Evolutionary conservation across 1,140 invertebrate genomes (phyloP).

Genomic region (Eriocheir sinensis): DNA sequence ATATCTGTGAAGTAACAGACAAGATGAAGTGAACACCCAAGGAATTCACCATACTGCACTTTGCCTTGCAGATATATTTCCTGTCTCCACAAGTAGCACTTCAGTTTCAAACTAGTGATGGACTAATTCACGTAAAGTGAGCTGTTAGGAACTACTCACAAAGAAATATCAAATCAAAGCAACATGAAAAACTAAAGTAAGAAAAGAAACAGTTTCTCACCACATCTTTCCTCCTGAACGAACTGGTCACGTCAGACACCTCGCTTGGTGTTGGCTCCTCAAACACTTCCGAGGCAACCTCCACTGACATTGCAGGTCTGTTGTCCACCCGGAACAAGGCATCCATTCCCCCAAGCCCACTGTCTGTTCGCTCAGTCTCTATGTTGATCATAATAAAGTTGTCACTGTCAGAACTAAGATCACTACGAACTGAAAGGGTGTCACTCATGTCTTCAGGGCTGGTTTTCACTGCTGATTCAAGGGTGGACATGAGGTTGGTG

Average conservation of each 20-base stretch:
- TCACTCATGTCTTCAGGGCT: conserved; percentile 79
- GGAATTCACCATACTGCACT: too few relatives aligned
- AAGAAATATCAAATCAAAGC: neutral
- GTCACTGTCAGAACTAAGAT: conserved; percentile 82
- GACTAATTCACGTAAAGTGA: too few relatives aligned
- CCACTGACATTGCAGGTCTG: conserved; percentile 83
- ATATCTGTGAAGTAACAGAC: too few relatives aligned
- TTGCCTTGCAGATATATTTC: too few relatives aligned
- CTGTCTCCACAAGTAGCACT: neutral
- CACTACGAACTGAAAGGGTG: conserved; percentile 82
- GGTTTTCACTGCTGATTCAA: conserved; percentile 78
- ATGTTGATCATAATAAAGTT: conserved; percentile 82
- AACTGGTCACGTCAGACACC: conserved; percentile 89
- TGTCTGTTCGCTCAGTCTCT: conserved; percentile 79
- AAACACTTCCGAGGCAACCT: conserved; percentile 92
- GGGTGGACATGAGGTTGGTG: conserved; percentile 76
- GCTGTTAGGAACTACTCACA: too few relatives aligned
- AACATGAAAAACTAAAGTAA: neutral
- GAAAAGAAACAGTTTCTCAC: conserved; percentile 83
- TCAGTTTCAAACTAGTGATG: too few relatives aligned
- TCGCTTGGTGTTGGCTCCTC: conserved; percentile 90
- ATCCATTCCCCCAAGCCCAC: conserved; percentile 74
- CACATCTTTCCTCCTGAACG: conserved; percentile 89
- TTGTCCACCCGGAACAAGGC: conserved; percentile 70
- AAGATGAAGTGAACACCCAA: too few relatives aligned